A percentile compares a stretch with the other conserved stretches of the same genome.
phyloP scores from a whole-genome alignment of 2,888 invertebrate genomes.

The Phengaris arion region DNA sequence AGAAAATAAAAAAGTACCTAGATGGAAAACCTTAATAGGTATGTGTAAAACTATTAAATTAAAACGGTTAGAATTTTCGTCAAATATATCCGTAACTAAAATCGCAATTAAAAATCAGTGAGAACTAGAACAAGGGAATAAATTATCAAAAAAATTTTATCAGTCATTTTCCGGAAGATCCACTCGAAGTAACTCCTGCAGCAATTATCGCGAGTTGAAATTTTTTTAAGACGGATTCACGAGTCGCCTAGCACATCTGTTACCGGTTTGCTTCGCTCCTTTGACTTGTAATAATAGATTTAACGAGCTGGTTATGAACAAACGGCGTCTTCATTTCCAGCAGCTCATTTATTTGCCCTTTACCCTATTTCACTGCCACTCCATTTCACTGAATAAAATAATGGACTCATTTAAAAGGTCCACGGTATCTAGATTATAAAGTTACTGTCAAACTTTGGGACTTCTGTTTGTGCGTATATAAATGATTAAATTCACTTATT shows the following conservation, averaged over 20 bases:
- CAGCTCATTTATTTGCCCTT: constrained; percentile 66
- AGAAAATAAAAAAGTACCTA: no score
- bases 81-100: no score
- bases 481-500: background rate
- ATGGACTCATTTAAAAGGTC: constrained; percentile 66
- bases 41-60: no score
- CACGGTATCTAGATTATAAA: constrained; percentile 57
- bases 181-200: constrained; percentile 29
- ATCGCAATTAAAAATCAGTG: background rate
- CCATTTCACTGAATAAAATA: constrained; percentile 74
- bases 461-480: constrained; percentile 15
- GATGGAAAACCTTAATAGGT: no score
- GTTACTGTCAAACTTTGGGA: constrained; percentile 52
- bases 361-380: constrained; percentile 74
- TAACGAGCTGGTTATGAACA: constrained; percentile 79
- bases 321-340: constrained; percentile 77
- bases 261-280: constrained; percentile 67
- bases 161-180: constrained; percentile 20
- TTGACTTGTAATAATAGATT: constrained; percentile 77
- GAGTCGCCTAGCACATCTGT: constrained; percentile 72
- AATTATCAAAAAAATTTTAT: constrained; percentile 29
- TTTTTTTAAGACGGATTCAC: constrained; percentile 49
- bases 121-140: constrained; percentile 8
- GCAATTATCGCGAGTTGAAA: constrained; percentile 38
- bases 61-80: no score